A percentile compares a stretch with the other conserved stretches of the same genome.
phyloP scores from a whole-genome alignment of 2,888 invertebrate species.

The Physocephala rufipes region DNA sequence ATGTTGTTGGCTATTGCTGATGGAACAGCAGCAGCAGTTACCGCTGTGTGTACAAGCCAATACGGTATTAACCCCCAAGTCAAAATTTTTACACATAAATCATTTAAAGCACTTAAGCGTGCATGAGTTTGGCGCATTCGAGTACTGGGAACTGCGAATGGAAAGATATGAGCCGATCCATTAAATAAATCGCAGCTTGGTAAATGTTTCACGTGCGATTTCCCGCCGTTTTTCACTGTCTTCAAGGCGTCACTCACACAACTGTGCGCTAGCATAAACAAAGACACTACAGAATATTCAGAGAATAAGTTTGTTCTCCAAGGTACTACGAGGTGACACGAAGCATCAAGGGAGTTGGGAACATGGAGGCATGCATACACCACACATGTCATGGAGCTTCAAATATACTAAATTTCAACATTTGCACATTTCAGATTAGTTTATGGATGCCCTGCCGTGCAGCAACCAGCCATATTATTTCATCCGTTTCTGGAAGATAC shows the following conservation, averaged over 20 bases:
- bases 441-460: constrained; percentile 19
- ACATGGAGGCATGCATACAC: no score
- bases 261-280: constrained; percentile 21
- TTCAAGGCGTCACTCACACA: constrained; percentile 45
- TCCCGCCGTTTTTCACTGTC: constrained; percentile 44
- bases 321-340: neutral
- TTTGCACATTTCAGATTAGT: constrained; percentile 24
- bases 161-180: constrained; percentile 51
- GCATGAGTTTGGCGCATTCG: constrained; percentile 50
- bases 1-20: constrained; percentile 30
- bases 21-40: constrained; percentile 30
- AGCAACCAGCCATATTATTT: no score
- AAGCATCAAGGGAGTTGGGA: constrained; percentile 50
- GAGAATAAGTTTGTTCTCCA: neutral
- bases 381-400: constrained; percentile 46
- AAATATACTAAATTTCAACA: constrained; percentile 19
- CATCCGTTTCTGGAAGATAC: neutral
- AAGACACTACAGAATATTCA: constrained; percentile 28
- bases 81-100: constrained; percentile 62
- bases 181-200: constrained; percentile 66
- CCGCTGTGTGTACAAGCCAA: constrained; percentile 47
- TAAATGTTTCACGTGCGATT: constrained; percentile 63
- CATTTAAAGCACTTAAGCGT: constrained; percentile 66
- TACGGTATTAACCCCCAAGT: constrained; percentile 56
- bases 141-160: neutral